Conservation (phyloP, 2,113 vertebrate genomes). For the Micronycteris hirsuta region DNA sequence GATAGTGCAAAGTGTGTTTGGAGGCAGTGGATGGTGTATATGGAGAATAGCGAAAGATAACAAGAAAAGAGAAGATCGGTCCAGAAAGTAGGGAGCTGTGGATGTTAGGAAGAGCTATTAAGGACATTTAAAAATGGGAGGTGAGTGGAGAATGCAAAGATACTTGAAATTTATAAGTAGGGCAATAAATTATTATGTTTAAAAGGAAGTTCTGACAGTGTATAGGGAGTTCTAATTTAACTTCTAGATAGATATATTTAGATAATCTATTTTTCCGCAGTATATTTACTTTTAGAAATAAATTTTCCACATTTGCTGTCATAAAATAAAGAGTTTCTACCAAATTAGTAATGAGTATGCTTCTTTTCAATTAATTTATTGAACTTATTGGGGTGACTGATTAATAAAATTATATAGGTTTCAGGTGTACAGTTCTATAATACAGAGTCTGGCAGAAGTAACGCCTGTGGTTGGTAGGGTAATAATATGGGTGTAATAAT, state of each 20-base stretch:
- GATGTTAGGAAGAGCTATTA: background rate
- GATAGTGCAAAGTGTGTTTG: too few species aligned
- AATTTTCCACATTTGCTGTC: background rate
- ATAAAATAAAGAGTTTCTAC: background rate
- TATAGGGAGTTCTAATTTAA: background rate
- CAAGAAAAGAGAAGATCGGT: background rate
- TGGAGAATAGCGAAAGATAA: background rate
- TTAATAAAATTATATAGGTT: background rate
- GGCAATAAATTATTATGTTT: background rate
- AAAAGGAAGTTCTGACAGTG: background rate
- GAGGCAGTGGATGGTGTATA: background rate
- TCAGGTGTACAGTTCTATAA: background rate
- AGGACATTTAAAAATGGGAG: background rate
- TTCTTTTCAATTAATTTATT: background rate
- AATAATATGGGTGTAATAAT: too few species aligned
- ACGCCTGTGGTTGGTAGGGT: too few species aligned
- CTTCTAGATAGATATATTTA: background rate
- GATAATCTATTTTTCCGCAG: background rate
- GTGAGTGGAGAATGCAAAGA: fast-evolving
- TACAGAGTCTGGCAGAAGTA: too few species aligned
- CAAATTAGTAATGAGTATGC: background rate
- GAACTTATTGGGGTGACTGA: background rate
- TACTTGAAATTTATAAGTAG: background rate
- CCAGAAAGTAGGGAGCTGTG: background rate
- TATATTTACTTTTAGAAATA: background rate